These are phyloP conservation scores for Marasmarcha lunaedactyla DNA, from an alignment of 2,888 invertebrate genomes.

Conservation along the genomic window DNA sequence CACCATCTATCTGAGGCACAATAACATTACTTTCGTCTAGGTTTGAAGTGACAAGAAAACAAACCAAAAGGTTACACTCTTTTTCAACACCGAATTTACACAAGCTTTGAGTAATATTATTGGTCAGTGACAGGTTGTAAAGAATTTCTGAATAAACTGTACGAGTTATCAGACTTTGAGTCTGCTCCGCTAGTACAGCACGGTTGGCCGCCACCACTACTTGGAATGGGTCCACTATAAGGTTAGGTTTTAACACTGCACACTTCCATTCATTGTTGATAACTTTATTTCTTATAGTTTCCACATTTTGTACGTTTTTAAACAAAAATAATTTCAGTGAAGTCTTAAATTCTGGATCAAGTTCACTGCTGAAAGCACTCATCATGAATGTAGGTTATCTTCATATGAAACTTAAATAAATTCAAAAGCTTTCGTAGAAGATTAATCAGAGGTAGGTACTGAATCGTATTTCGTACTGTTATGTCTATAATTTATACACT, in stretches of 20 bases:
- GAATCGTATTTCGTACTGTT: too few species aligned
- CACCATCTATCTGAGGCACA: constrained; percentile 64
- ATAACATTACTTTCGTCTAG: constrained; percentile 34
- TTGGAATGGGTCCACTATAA: constrained; percentile 71
- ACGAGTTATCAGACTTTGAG: constrained; percentile 66
- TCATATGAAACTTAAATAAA: too few species aligned
- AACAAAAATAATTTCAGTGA: constrained; percentile 63
- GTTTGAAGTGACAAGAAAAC: constrained; percentile 31
- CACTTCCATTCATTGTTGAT: constrained; percentile 70
- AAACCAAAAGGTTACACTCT: constrained; percentile 33
- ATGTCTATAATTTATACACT: too few species aligned
- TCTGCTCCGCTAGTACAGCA: constrained; percentile 64
- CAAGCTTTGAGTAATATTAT: constrained; percentile 77
- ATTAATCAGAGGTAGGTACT: too few species aligned
- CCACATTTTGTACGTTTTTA: constrained; percentile 69
- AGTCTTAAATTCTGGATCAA: constrained; percentile 54
- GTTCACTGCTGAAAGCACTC: constrained; percentile 30
- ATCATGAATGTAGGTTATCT: too few species aligned
- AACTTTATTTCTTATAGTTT: constrained; percentile 63
- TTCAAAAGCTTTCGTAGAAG: too few species aligned
- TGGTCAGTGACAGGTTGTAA: constrained; percentile 75
- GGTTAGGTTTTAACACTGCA: constrained; percentile 70
- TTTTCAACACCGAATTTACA: constrained; percentile 72
- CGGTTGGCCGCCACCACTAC: constrained; percentile 76
- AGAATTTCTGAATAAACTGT: constrained; percentile 75